A percentile compares a stretch with the other conserved stretches of the same genome.
phyloP scores from a whole-genome alignment of 2,888 invertebrate species.

The Elmis aenea region DNA sequence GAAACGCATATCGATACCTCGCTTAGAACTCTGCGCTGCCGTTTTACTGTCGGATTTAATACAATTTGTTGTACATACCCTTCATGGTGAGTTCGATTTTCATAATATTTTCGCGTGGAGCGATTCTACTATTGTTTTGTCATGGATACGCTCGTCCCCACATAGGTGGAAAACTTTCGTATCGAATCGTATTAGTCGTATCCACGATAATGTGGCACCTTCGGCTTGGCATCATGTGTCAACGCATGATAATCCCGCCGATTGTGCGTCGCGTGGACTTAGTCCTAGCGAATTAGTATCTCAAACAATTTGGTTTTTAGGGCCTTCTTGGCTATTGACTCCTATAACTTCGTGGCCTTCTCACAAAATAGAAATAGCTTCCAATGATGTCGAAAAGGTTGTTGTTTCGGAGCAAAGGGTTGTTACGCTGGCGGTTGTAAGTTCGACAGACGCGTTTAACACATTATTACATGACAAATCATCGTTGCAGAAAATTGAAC shows the following conservation, averaged over 20 bases:
- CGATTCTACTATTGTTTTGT: conserved; percentile 24
- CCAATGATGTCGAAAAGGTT: neutral
- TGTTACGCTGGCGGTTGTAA: neutral
- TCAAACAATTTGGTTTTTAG: conserved; percentile 11
- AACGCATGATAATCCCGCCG: conserved; percentile 18
- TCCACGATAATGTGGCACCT: conserved; percentile 8
- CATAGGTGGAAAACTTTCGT: conserved; percentile 22
- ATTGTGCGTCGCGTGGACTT: conserved; percentile 11
- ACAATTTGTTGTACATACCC: conserved; percentile 5
- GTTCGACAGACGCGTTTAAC: neutral
- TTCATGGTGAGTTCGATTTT: conserved; percentile 10
- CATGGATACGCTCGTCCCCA: conserved; percentile 22
- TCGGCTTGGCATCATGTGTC: conserved; percentile 17
- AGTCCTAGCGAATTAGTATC: neutral
- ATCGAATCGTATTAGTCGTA: conserved; percentile 18
- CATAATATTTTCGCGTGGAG: conserved; percentile 18
- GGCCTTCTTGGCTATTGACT: conserved; percentile 5
- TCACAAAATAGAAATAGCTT: no score
- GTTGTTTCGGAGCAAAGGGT: neutral
- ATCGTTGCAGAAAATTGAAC: conserved; percentile 1
- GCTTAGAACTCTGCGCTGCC: no score
- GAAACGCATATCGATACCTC: no score
- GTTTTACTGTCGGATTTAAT: conserved; percentile 17
- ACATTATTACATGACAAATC: conserved; percentile 1
- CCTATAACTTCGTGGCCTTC: neutral